Conservation (phyloP, 1,140 invertebrate genomes). For the Nomia melanderi region DNA sequence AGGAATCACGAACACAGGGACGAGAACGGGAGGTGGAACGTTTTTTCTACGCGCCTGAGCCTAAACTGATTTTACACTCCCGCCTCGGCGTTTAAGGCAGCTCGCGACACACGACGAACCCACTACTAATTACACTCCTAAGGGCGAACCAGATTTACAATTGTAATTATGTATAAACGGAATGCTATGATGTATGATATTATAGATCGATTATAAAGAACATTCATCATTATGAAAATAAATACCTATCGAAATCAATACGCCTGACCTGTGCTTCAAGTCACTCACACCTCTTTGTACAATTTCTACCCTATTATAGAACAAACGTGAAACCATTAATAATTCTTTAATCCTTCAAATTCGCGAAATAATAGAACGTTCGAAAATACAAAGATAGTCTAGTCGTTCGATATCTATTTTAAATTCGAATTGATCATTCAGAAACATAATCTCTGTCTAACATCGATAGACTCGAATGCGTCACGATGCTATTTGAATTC, state of each 20-base stretch:
- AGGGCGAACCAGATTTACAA: slow-evolving; percentile 77
- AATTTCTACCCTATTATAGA: too few species aligned
- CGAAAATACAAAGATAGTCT: too few species aligned
- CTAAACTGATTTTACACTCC: slow-evolving; percentile 66
- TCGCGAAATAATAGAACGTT: too few species aligned
- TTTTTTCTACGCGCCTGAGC: slow-evolving; percentile 72
- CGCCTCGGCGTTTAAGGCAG: slow-evolving; percentile 46
- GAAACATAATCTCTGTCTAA: too few species aligned
- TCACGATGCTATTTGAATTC: too few species aligned
- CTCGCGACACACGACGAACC: slow-evolving; percentile 65
- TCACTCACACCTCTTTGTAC: too few species aligned
- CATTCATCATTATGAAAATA: slow-evolving; percentile 81
- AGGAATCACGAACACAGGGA: background rate
- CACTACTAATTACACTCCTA: slow-evolving; percentile 73
- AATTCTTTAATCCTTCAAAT: too few species aligned
- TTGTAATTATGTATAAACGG: slow-evolving; percentile 82
- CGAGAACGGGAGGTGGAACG: background rate
- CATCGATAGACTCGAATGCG: too few species aligned
- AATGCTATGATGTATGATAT: slow-evolving; percentile 81
- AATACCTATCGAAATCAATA: slow-evolving; percentile 78
- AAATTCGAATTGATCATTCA: too few species aligned
- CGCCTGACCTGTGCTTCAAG: background rate
- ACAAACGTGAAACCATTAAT: too few species aligned
- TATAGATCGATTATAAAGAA: slow-evolving; percentile 82
- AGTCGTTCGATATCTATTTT: too few species aligned